A percentile compares a stretch with the other conserved stretches of the same genome.
phyloP scores from a whole-genome alignment of 2,888 invertebrate genomes.

The Cataglyphis altisquamis region DNA sequence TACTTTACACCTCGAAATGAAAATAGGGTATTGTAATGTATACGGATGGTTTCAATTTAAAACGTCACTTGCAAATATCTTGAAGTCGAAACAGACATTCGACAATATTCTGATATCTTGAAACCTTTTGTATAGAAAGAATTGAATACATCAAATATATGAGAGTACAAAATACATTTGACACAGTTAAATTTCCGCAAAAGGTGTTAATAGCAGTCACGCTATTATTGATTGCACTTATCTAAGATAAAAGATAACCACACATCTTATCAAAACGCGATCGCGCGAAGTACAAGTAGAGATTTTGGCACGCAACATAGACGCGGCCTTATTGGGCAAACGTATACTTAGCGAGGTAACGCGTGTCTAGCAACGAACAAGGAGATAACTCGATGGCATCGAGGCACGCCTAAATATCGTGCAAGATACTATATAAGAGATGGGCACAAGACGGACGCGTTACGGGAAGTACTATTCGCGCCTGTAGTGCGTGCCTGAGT shows the following conservation, averaged over 20 bases:
- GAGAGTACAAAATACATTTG: neutral
- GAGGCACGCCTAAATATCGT: constrained; percentile 33
- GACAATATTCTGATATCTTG: neutral
- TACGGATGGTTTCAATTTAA: neutral
- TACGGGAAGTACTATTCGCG: constrained; percentile 2
- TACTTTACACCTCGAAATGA: constrained; percentile 4
- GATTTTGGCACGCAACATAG: constrained; percentile 48
- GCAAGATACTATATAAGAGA: constrained; percentile 8
- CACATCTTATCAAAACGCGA: constrained; percentile 15
- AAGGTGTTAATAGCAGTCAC: neutral
- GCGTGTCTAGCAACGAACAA: constrained; percentile 22
- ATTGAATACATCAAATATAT: neutral
- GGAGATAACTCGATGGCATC: constrained; percentile 39
- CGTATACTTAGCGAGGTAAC: constrained; percentile 38
- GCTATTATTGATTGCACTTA: neutral
- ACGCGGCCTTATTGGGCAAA: neutral
- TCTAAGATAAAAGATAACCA: neutral
- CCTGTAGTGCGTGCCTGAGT: constrained; percentile 31
- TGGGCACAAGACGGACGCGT: constrained; percentile 1
- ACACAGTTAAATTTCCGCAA: constrained; percentile 6
- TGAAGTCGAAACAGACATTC: neutral
- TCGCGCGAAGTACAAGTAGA: neutral
- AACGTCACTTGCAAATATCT: neutral
- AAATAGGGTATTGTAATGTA: neutral
- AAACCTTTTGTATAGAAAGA: neutral